phyloP scores from a whole-genome alignment of 2,797 vertebrate genomes.

The Distichodus sexfasciatus region DNA sequence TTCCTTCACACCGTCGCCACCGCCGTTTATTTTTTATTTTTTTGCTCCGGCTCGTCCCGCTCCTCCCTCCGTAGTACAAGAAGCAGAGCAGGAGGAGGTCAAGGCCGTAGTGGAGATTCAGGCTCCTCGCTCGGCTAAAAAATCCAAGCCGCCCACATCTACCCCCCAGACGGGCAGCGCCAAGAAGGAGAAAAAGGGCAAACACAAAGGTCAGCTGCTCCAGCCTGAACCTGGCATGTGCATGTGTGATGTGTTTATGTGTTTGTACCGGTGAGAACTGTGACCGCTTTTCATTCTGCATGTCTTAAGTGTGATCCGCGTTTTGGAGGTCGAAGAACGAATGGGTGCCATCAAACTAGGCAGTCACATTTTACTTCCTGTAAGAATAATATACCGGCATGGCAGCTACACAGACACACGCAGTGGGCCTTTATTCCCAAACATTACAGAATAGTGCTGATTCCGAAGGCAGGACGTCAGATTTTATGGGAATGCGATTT shows the following conservation, averaged over 20 bases:
- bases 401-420: too few species aligned
- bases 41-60: not conserved
- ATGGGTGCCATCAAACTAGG: too few species aligned
- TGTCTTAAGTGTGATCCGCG: too few species aligned
- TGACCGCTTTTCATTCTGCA: too few species aligned
- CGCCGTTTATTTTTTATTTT: too few species aligned
- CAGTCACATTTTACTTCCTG: too few species aligned
- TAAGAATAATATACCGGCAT: too few species aligned
- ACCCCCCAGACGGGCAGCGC: conserved; percentile 86
- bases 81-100: conserved; percentile 88
- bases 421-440: too few species aligned
- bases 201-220: conserved; percentile 92
- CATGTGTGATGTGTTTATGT: conserved; percentile 16
- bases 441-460: too few species aligned
- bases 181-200: conserved; percentile 93
- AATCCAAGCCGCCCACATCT: conserved; percentile 80
- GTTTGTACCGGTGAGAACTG: not conserved
- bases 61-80: conserved; percentile 81
- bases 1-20: conserved; percentile 34
- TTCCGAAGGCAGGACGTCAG: too few species aligned
- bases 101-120: conserved; percentile 80
- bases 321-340: too few species aligned
- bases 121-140: conserved; percentile 88
- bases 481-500: too few species aligned
- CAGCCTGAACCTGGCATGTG: conserved; percentile 10